Percentiles rank a stretch among this genome's conserved stretches.
These are phyloP conservation scores for Antechinus flavipes DNA, from an alignment of 2,113 vertebrate genomes.

Conservation along the genomic window DNA sequence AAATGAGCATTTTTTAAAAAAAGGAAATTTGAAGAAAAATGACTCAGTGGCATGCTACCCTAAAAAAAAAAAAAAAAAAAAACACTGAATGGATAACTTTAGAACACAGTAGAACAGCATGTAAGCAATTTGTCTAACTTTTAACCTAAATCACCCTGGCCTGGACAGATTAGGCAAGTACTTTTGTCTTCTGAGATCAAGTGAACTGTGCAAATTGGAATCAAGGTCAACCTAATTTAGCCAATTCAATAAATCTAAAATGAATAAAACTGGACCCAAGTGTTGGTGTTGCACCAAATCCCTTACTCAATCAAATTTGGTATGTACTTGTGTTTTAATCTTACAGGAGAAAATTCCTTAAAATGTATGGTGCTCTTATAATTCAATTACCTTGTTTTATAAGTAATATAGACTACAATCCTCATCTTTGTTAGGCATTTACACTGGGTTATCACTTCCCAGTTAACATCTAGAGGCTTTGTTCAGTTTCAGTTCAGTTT, in stretches of 20 bases:
- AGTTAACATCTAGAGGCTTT: background rate
- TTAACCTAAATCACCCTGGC: background rate
- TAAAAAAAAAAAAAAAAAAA: background rate
- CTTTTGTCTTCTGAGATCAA: background rate
- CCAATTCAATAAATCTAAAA: background rate
- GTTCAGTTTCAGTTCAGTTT: background rate
- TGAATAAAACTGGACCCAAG: background rate
- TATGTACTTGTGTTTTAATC: background rate
- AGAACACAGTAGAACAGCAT: background rate
- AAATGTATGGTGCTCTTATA: background rate
- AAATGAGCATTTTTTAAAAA: constrained; percentile 49
- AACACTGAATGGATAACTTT: background rate
- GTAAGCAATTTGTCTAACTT: background rate
- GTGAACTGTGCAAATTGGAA: background rate
- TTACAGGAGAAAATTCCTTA: background rate
- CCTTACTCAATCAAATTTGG: background rate
- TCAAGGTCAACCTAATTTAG: background rate
- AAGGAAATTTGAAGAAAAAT: constrained; percentile 45
- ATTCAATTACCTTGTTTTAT: background rate
- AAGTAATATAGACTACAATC: background rate
- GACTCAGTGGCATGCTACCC: background rate
- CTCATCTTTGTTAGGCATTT: background rate
- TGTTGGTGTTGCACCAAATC: background rate
- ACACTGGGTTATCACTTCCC: background rate
- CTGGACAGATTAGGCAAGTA: background rate